Conservation (phyloP, 2,113 vertebrate species). For the Castor canadensis region DNA sequence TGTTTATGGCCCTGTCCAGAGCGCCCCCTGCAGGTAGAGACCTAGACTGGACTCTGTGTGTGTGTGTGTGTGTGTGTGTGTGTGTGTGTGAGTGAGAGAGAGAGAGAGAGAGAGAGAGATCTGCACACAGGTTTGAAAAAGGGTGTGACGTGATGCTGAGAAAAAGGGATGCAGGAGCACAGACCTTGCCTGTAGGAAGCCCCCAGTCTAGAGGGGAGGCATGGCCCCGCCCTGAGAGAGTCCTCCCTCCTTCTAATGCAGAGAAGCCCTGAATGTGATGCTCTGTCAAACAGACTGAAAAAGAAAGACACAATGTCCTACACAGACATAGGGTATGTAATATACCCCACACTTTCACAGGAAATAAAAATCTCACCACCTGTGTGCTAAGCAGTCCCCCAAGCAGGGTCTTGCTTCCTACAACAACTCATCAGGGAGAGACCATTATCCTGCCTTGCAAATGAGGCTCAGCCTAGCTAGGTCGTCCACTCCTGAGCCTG, state of each 20-base stretch:
- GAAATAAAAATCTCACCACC: background rate
- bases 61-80: no score
- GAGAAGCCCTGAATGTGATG: background rate
- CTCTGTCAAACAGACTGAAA: background rate
- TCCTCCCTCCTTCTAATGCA: background rate
- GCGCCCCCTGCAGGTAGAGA: background rate
- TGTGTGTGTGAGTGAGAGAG: no score
- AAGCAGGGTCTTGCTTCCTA: background rate
- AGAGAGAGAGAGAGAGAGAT: no score
- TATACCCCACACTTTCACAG: background rate
- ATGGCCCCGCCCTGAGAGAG: background rate
- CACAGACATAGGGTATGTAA: background rate
- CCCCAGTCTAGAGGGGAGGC: background rate
- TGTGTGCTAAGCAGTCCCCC: background rate
- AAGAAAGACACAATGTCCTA: background rate
- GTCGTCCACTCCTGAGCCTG: background rate
- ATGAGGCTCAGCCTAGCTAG: background rate
- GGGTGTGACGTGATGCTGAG: background rate
- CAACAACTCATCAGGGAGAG: background rate
- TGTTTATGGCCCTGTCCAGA: background rate
- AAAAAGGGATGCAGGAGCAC: background rate
- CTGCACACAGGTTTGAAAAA: background rate
- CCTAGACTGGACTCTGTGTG: fast-evolving
- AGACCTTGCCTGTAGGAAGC: background rate
- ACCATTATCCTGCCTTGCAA: background rate